Conservation (phyloP, 37 sponge, comb jelly and placozoan species). For the Cliona cf. orientalis region DNA sequence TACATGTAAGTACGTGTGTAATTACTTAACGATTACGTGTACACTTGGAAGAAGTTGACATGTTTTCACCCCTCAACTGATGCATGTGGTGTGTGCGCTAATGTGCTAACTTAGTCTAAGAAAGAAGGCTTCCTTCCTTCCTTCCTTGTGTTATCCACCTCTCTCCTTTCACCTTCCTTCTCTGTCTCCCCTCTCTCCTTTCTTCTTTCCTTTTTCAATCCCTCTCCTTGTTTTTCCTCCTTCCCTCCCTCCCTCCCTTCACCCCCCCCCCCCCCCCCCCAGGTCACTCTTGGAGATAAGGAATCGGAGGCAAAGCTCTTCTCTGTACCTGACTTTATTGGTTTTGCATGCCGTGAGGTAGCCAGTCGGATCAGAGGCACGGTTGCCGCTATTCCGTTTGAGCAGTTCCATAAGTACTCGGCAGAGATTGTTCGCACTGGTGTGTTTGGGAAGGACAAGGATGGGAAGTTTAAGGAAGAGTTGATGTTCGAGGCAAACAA, state of each 20-base stretch:
- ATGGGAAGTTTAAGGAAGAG: conserved; percentile 54
- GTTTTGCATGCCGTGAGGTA: conserved; percentile 89
- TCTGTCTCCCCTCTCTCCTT: no score
- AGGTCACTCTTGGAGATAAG: conserved; percentile 55
- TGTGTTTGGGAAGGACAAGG: conserved; percentile 81
- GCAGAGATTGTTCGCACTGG: conserved; percentile 75
- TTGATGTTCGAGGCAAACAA: conserved; percentile 85
- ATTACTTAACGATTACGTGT: no score
- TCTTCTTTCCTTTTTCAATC: no score
- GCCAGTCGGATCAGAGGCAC: conserved; percentile 84
- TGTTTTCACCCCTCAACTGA: no score
- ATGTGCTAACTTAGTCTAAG: no score
- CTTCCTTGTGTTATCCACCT: neutral
- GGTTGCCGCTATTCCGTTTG: conserved; percentile 88
- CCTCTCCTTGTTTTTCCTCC: neutral
- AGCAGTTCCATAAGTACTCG: conserved; percentile 93
- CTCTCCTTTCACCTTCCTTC: no score
- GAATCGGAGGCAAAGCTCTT: conserved; percentile 74
- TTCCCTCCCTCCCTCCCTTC: no score
- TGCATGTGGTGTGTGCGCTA: no score
- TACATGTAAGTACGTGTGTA: no score
- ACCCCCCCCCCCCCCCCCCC: neutral
- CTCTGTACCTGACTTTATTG: conserved; percentile 95
- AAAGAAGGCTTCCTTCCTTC: neutral
- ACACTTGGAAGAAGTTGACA: no score